phyloP scores from a whole-genome alignment of 1,140 invertebrate genomes.

The Meloidogyne hapla region DNA sequence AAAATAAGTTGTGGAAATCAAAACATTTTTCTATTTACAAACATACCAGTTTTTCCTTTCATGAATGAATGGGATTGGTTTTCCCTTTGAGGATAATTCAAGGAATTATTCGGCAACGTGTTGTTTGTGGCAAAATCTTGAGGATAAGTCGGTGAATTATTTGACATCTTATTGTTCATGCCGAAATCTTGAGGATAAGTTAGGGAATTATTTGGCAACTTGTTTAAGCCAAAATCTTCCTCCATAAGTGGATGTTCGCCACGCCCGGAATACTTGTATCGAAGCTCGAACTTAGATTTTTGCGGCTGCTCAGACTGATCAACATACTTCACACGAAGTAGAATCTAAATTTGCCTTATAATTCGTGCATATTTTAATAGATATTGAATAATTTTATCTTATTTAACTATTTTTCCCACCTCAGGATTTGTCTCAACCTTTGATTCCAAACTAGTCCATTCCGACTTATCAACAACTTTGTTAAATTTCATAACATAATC shows the following conservation, averaged over 20 bases:
- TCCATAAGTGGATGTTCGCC: slow-evolving; percentile 1
- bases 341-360: too few relatives aligned
- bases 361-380: too few relatives aligned
- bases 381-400: too few relatives aligned
- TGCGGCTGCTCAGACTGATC: not conserved
- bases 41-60: not conserved
- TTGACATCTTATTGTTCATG: not conserved
- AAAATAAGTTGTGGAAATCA: too few relatives aligned
- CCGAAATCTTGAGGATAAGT: not conserved
- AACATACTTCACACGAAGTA: not conserved
- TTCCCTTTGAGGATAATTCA: not conserved
- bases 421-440: not conserved
- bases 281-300: not conserved
- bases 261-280: not conserved
- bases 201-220: too few relatives aligned
- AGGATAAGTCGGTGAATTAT: too few relatives aligned
- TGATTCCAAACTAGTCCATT: not conserved
- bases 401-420: not conserved
- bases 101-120: not conserved
- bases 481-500: slow-evolving; percentile 1
- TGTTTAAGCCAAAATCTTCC: not conserved
- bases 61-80: not conserved
- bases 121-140: not conserved
- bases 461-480: not conserved
- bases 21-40: too few relatives aligned